Evolutionary conservation across 2,888 invertebrate genomes (phyloP), one percentile per base, ranked within the genome.

Genomic region (Hoplodrina ambigua): DNA sequence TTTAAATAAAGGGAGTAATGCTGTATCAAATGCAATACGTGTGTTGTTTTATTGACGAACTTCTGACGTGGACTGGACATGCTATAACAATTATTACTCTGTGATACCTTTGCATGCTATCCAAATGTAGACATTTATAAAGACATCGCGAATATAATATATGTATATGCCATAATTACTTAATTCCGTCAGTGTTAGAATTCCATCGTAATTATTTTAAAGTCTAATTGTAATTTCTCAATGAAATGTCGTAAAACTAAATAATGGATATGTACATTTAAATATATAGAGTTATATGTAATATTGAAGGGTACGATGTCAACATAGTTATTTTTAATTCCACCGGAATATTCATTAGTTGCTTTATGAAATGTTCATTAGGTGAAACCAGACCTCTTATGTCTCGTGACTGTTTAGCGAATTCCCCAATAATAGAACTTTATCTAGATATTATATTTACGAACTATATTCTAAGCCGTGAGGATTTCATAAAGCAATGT

Each of bases 321-420:
- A 75, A 81, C 72, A 82, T 83, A 84, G 76, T 72, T 78, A 84
- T 82, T 78, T 86, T 86, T 46, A 83, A 81, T 85, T 87, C 82
- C 83, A 82, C 82, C 80, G 80, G 76, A 82, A 83, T 78, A 76
- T 46, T 46, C 17, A 46, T 62, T 15, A 46, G 44, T 78, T 81
- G 65, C 62, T 82, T 63, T 80, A 52, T 84, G 84, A 76, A 84
- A 79, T 85, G 72, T 63, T 69, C 54, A 49, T 76, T 70, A 56
- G 25, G 10, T 52, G 10, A 20, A 17, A 58, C 20, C 33, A 55
- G 37, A 66, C 46, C 15, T 44, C 15, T n/a, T 7, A 37, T 20
- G 62, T 65, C 53, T 79, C 52, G 11, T 19, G 58, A 81, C 62
- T 71, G 57, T 52, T 73, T 50, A 54, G 60, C 57, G 3, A 73